phyloP scores from a whole-genome alignment of 2,113 vertebrate genomes.

The Acrocephalus arundinaceus region DNA sequence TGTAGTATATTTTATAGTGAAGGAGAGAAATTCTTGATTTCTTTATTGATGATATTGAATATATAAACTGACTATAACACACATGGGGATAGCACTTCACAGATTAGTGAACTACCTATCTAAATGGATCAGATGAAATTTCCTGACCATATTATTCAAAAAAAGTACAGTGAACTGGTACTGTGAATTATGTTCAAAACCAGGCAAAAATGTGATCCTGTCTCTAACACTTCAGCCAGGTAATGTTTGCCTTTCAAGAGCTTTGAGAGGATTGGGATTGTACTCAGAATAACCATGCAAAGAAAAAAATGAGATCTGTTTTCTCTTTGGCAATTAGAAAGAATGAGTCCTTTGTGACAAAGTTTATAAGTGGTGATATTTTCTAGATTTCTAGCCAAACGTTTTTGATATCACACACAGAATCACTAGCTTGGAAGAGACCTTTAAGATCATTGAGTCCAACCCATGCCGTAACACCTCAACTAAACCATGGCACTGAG shows the following conservation, averaged over 20 bases:
- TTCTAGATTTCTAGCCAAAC: neutral
- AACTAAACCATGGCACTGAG: neutral
- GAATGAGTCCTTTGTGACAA: neutral
- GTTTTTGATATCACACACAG: neutral
- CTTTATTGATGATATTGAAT: neutral
- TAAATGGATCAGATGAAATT: neutral
- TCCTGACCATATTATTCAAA: neutral
- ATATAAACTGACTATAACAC: neutral
- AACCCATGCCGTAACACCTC: neutral
- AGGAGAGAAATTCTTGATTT: neutral
- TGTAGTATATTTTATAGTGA: neutral
- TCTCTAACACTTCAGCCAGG: neutral
- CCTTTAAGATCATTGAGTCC: neutral
- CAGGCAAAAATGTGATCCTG: neutral
- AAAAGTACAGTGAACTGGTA: neutral
- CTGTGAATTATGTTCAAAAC: neutral
- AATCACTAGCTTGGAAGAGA: neutral
- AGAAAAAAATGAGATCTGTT: neutral
- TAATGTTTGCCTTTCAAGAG: neutral
- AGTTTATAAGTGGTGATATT: neutral
- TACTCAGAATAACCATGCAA: neutral
- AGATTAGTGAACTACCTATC: neutral
- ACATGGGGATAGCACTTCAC: fast-evolving
- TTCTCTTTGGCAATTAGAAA: neutral
- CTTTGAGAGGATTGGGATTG: neutral